Base-by-base conservation (phyloP, 2,888 invertebrate species). In the Hirtodrosophila confusa region DNA sequence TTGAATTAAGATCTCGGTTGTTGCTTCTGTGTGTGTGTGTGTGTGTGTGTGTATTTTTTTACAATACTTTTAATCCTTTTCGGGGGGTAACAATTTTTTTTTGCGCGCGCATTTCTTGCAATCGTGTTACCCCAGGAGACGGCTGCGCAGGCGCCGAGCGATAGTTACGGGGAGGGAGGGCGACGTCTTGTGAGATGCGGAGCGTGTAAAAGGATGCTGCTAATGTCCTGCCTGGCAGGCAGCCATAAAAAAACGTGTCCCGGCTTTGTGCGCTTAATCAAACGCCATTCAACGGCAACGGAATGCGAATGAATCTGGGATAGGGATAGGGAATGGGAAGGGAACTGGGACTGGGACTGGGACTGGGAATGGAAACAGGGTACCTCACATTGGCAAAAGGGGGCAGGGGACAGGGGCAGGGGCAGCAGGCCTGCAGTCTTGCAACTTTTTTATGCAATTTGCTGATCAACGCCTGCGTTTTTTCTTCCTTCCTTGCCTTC, bases 191-290 rank as follows among this genome's bases (percentile, higher is more conserved):
- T 63, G 62, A 65, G 75, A 1, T 75, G 69, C 69, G 45, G 41
- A 71, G 61, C 75, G 65, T 79, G 76, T 76, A 89, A 85, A 89
- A 89, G 87, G 89, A 90, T 89, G 89, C 89, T 89, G 88, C 89
- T 89, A 89, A 89, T 89, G 89, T 88, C 80, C 78, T 82, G 68
- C 67, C 68, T 50, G 67, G 36, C 45, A 64, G 63, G 47, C 48
- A 49, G 54, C 45, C 54, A 44, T 43, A 55, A 54, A 31, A 27
- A 40, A 50, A 44, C 48, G 60, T 58, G 56, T 58, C 56, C 55
- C 65, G 73, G 50, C 69, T 67, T 79, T 83, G 80, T 84, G 77
- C 62, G 73, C 63, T 75, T 84, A 84, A 82, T 84, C 82, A 82
- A 84, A 73, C 64, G 80, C 66, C 60, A 75, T 79, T 80, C 80